Evolutionary conservation across 2,888 invertebrate genomes (phyloP).

Genomic region (Apamea anceps): DNA sequence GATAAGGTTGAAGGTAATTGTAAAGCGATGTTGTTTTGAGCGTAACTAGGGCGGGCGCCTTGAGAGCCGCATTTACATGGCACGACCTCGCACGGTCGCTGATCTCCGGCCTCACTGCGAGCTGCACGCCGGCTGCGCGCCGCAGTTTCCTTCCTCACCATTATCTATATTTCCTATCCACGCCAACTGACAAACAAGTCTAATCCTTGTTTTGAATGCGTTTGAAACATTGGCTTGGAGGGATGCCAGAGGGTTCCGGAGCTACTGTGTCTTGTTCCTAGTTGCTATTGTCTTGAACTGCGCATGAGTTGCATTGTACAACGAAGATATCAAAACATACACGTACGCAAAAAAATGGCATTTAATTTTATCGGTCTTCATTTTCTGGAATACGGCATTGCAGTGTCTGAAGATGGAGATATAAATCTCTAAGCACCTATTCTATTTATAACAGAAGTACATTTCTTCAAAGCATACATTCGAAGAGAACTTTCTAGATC

Average conservation of each 20-base stretch:
- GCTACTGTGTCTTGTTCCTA: conserved; percentile 19
- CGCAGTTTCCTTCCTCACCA: conserved; percentile 86
- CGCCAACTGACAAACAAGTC: conserved; percentile 67
- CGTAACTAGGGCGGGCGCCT: conserved; percentile 87
- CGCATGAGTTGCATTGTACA: conserved; percentile 21
- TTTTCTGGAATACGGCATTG: neutral
- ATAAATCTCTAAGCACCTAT: neutral
- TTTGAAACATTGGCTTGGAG: conserved; percentile 41
- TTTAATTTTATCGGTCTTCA: neutral
- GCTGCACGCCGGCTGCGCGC: conserved; percentile 74
- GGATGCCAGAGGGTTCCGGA: conserved; percentile 29
- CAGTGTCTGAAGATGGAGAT: neutral
- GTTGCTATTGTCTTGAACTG: conserved; percentile 31
- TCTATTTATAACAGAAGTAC: conserved; percentile 1
- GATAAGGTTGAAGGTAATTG: conserved; percentile 68
- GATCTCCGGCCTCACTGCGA: conserved; percentile 81
- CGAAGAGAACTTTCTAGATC: conserved; percentile 30
- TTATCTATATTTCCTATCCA: conserved; percentile 77
- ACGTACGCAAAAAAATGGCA: neutral
- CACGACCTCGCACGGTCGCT: conserved; percentile 86
- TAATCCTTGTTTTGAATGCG: conserved; percentile 61
- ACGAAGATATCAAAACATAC: neutral
- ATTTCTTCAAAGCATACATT: neutral
- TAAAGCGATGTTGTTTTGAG: conserved; percentile 61
- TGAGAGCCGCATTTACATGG: conserved; percentile 87